Base-by-base conservation (phyloP, 2,888 invertebrate species). In the Acanthosepion pharaonis region DNA sequence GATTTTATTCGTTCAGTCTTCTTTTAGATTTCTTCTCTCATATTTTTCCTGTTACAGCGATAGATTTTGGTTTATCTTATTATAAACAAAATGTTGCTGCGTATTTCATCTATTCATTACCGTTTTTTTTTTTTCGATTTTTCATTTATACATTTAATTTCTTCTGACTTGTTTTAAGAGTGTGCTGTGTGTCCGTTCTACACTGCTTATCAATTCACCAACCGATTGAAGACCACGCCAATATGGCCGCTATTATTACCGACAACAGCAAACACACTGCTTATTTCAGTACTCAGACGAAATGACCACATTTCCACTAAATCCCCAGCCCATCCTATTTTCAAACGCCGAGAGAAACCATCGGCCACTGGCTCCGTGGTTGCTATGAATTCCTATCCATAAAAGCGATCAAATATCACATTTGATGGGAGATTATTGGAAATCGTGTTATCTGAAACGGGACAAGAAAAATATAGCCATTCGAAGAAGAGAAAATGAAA, bases 321-420 rank as follows among this genome's bases (percentile, higher is more conserved):
- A 33, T 78, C 15, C 5, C n/a, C n/a, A 28, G 9, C 9, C 28
- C 78, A 78, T n/a, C n/a, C 78, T 23, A n/a, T 78, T 11, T n/a
- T n/a, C 78, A n/a, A 33, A 8, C 78, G 9, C n/a, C 0, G n/a
- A 78, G 78, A 78, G 11, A 15, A 78, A 11, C n/a, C n/a, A 11
- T 78, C 78, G n/a, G 78, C 78, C 78, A 2, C 78, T 78, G 78
- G 78, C 78, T 78, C 78, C n/a, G 33, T 78, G n/a, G n/a, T 78
- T 78, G n/a, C 78, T 78, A 78, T 33, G 78, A n/a, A 33, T 78
- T 78, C 18, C n/a, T 78, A 33, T 78, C 78, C 78, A 78, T 78
- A 78, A 78, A 78, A n/a, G 78, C 78, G 78, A 78, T n/a, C 78
- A 78, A 33, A 78, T 78, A 78, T 78, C 78, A 78, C 78, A 78